Evolutionary conservation across 2,113 vertebrate genomes (phyloP), one percentile per base, ranked within the genome.

Genomic region (Pantherophis guttatus): DNA sequence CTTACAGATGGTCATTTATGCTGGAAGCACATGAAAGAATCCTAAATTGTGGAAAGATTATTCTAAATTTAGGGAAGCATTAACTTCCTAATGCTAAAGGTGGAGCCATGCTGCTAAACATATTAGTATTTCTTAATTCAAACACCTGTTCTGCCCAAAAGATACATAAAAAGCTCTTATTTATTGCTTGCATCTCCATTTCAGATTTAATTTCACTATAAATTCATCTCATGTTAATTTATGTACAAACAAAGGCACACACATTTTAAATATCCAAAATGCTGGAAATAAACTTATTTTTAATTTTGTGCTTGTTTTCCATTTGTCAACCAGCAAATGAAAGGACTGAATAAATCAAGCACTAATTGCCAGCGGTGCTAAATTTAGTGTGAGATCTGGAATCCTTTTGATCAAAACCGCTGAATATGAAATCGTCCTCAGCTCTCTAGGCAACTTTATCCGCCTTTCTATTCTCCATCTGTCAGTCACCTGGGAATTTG

Each of bases 291-390:
- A 98, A 98, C 98, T 98, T 98, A 98, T 90, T 98, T 98, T 98
- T 98, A 98, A 98, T 98, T 98, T 98, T 98, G 97, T 98, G 97
- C 98, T 98, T 98, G 97, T 98, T 98, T 98, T 98, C 97, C 98
- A 97, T 99, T 98, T 98, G 98, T 98, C 98, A 99, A 98, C 98
- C 98, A 98, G 97, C 98, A 98, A 98, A 98, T 98, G 98, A 98
- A 99, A 98, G 98, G 98, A 97, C 98, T 98, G 98, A 98, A 98
- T 98, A 98, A 98, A 98, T 99, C 98, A 97, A 95, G 97, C 98
- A 97, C 98, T 99, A 99, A 99, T 99, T 99, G 98, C 98, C 98
- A 98, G 98, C 98, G 98, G 98, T 98, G 98, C 99, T 99, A 99
- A 98, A 99, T 99, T 99, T 99, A 99, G 98, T 98, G 97, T 97